phyloP scores from a whole-genome alignment of 1,140 invertebrate genomes.

The Oscheius sp. region DNA sequence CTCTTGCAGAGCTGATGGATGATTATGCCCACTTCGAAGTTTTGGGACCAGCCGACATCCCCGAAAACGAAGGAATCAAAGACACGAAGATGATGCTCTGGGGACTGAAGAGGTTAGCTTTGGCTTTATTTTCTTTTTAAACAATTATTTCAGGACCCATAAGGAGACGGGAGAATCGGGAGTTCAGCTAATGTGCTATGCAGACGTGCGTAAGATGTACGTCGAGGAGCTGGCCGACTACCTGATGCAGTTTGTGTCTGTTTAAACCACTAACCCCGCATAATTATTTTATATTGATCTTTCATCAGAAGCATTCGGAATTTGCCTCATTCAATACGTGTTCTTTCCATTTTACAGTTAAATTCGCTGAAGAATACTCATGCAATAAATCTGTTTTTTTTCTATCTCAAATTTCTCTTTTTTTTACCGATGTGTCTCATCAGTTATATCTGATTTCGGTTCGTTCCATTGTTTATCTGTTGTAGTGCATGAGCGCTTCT shows the following conservation, averaged over 20 bases:
- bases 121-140: not conserved
- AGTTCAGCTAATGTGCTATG: not conserved
- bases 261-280: too few relatives aligned
- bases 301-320: too few relatives aligned
- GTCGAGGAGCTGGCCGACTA: not conserved
- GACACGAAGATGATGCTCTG: not conserved
- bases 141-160: not conserved
- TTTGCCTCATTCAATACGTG: too few relatives aligned
- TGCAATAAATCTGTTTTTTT: not conserved
- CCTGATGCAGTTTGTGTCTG: not conserved
- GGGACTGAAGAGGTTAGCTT: not conserved
- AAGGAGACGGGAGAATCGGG: not conserved
- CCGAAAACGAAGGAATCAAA: not conserved
- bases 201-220: not conserved
- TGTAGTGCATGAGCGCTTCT: not conserved
- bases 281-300: too few relatives aligned
- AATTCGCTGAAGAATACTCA: not conserved
- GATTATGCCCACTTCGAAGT: not conserved
- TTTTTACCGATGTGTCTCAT: not conserved
- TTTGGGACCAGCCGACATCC: not conserved
- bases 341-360: not conserved
- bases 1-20: not conserved
- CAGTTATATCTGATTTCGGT: not conserved
- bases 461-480: not conserved
- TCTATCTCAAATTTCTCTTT: not conserved